Evolutionary conservation across 2,797 vertebrate species (phyloP), one percentile per base, ranked within the genome.

Genomic region (Scomberomorus guttatus): DNA sequence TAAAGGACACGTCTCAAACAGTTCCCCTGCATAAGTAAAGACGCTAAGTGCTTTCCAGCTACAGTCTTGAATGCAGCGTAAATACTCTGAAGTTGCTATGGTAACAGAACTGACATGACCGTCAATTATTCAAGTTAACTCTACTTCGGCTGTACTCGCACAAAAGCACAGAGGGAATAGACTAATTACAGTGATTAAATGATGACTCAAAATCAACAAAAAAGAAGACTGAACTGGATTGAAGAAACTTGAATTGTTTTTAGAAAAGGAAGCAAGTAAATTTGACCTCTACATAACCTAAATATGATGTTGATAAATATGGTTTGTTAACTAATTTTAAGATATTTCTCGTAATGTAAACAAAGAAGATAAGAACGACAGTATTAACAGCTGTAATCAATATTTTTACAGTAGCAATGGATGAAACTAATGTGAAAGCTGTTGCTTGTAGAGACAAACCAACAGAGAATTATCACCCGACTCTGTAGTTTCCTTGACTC

Each of bases 21-120:
- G 64, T 72, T 73, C 54, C 52, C 32, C 54, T 34, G 52, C 27
- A 37, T 79, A 56, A 24, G 27, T 29, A 52, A 70, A 65, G n/a
- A 32, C 10, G 55, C 54, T n/a, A 61, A 79, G 61, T 69, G 32
- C 18, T 77, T 75, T 54, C 67, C 66, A 83, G 44, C 27, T 46
- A 65, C 60, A 54, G 60, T 54, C 52, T 34, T 71, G 37, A 14
- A 54, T 58, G 62, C 27, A 34, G 37, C 1, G 1, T 37, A 69
- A 60, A 72, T 56, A 44, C 37, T 42, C 27, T 48, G 1, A 64
- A 25, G 54, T 66, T 70, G 22, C 67, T 27, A 72, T 51, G 58
- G 25, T 24, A 44, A 72, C 61, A 42, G 61, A 61, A 20, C 14
- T 63, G 39, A 64, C 15, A 18, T 42, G 46, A 74, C 42, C n/a